Evolutionary conservation across 2,113 vertebrate species (phyloP), one percentile per base, ranked within the genome.

Genomic region (Cepphus grylle): DNA sequence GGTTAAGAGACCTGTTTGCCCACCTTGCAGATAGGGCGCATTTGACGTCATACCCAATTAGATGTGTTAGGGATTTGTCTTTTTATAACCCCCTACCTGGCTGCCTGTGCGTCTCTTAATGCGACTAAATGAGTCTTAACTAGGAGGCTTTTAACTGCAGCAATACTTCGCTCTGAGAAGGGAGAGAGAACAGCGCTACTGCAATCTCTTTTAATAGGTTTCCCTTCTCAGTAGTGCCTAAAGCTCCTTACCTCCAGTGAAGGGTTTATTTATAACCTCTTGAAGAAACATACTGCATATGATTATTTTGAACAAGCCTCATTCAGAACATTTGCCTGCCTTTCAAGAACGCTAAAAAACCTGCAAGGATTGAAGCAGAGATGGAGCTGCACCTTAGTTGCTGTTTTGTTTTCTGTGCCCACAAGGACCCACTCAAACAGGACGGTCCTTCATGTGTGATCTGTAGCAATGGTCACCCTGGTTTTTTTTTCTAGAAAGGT

Each of bases 231-330:
- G 50, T 67, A 69, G 83, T 81, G 76, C 82, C 12, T 3, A 96
- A 96, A 96, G 90, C 95, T 93, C 88, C 93, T 97, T 96, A 93
- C 76, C 71, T 96, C 90, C 82, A 88, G 71, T 16, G 63, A 61
- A 72, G 90, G 85, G 87, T 83, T 91, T 95, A 97, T 96, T 92
- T 92, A 95, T 97, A 97, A 93, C 92, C 78, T 83, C 85, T 27
- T 34, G 32, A 81, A 83, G 81, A 88, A 93, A 61, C 15, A 17
- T 36, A 49, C 74, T 65, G 62, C 55, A 32, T 82, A 7, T 42
- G 17, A 38, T 86, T 58, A 21, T 53, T 91, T 47, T 67, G 78
- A 91, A 45, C 62, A 27, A 86, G 62, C 27, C 5, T 91, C 53
- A 36, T 65, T 89, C 81, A 62, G 70, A 91, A 43, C 40, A 32